Evolutionary conservation across 2,113 vertebrate species (phyloP).

Genomic region (Plecotus auritus): DNA sequence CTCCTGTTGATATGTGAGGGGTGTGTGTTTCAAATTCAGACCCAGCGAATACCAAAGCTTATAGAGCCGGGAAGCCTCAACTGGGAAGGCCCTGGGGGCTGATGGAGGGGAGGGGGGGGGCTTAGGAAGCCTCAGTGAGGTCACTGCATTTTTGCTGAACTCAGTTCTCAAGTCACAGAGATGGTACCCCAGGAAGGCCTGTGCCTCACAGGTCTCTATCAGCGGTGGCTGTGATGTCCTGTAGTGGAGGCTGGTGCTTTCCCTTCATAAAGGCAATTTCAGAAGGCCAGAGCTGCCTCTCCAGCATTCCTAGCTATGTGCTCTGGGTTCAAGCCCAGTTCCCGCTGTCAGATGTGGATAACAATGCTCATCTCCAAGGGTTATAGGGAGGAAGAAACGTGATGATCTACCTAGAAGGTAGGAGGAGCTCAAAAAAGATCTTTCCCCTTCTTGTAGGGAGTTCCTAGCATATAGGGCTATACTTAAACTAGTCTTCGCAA

Average conservation of each 20-base stretch:
- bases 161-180: background rate
- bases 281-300: background rate
- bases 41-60: background rate
- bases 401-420: background rate
- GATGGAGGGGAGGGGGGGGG: too few relatives aligned
- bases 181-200: fast-evolving
- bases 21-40: background rate
- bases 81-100: background rate
- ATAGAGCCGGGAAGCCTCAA: background rate
- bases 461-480: background rate
- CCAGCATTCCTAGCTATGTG: background rate
- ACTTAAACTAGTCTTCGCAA: background rate
- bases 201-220: background rate
- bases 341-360: background rate
- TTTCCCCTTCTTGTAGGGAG: background rate
- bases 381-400: background rate
- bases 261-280: background rate
- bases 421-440: background rate
- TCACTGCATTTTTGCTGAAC: background rate
- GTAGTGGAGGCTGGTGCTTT: too few relatives aligned
- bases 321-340: background rate
- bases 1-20: background rate
- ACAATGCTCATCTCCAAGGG: background rate
- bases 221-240: background rate
- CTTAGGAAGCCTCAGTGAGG: background rate